These are phyloP conservation scores for Cichlasoma orientale DNA, from an alignment of 2,797 vertebrate genomes.

Conservation along the genomic window DNA sequence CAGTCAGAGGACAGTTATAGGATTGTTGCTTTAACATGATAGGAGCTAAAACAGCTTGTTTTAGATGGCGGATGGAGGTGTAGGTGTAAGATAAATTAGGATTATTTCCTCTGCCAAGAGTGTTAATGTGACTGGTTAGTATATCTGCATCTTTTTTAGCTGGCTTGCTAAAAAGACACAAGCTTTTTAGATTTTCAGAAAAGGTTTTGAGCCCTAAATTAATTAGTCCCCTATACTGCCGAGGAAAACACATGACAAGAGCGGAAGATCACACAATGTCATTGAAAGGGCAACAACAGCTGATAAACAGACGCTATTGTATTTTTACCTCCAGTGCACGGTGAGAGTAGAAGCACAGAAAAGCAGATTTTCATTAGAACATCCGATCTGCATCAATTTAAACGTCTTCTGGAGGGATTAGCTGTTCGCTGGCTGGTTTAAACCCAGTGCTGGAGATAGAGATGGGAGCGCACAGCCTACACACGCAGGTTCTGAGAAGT, in stretches of 20 bases:
- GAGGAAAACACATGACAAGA: not conserved
- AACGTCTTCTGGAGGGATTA: conserved; percentile 40
- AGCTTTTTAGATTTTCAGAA: not conserved
- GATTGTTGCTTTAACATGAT: no score
- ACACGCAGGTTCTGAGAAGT: conserved; percentile 40
- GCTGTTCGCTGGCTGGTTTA: conserved; percentile 5
- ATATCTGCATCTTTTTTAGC: not conserved
- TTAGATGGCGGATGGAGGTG: no score
- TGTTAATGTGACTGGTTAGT: not conserved
- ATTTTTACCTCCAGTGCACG: not conserved
- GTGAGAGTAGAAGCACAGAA: not conserved
- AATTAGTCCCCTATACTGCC: not conserved
- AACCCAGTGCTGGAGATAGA: conserved; percentile 1
- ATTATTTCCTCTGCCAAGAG: no score
- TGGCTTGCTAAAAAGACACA: not conserved
- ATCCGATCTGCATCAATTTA: not conserved
- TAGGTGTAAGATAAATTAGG: no score
- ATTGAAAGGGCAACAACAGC: not conserved
- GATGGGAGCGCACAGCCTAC: not conserved
- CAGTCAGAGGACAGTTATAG: no score
- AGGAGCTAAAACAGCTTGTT: no score
- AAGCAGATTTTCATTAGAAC: conserved; percentile 5
- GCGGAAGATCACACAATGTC: not conserved
- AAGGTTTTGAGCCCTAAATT: not conserved
- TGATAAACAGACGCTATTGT: not conserved